Conservation (phyloP, 2,888 invertebrate genomes). For the Serrognathus titanus region DNA sequence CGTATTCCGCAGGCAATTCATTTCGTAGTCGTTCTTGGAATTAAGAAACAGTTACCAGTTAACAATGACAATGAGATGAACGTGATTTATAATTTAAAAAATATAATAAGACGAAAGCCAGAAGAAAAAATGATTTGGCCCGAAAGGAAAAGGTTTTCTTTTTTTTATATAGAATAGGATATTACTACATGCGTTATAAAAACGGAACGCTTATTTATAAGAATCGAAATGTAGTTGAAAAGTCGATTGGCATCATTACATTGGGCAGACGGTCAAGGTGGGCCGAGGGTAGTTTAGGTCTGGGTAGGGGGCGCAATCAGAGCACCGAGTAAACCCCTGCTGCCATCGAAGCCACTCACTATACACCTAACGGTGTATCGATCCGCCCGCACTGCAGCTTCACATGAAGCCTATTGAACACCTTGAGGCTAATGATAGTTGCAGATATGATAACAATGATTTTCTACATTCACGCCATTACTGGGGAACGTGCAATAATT, state of each 20-base stretch:
- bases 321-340: constrained; percentile 20
- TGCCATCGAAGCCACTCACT: constrained; percentile 18
- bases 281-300: constrained; percentile 15
- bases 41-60: neutral
- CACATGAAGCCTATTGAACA: constrained; percentile 24
- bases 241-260: constrained; percentile 23
- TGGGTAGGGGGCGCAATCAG: constrained; percentile 21
- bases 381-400: constrained; percentile 21
- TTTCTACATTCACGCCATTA: constrained; percentile 8
- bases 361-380: constrained; percentile 26
- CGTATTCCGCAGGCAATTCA: constrained; percentile 17
- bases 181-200: constrained; percentile 4
- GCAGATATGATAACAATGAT: constrained; percentile 15
- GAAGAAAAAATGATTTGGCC: no score
- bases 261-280: constrained; percentile 23
- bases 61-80: no score
- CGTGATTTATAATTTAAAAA: no score
- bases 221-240: constrained; percentile 18
- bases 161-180: neutral
- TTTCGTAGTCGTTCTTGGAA: neutral
- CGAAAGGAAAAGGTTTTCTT: no score
- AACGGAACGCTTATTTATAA: constrained; percentile 17
- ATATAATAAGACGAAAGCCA: no score
- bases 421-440: constrained; percentile 25
- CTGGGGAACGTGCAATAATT: neutral